Percentiles rank a stretch among this genome's conserved stretches.
Evolutionary conservation across 1,140 invertebrate species (phyloP).

Genomic region (Hermatobates lingyangjiaoensis): DNA sequence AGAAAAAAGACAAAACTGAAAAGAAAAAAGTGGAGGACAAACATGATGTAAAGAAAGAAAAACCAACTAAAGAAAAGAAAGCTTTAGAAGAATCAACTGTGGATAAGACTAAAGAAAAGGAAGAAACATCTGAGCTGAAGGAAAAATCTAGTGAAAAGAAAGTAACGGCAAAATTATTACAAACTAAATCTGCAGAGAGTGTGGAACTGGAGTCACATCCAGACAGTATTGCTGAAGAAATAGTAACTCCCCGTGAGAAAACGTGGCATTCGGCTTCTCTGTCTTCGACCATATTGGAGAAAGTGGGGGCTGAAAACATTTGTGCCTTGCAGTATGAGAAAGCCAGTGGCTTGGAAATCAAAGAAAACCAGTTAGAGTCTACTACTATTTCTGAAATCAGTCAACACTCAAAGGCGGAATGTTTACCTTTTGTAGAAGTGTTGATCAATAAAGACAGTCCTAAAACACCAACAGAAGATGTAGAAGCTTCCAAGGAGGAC

Average conservation of each 20-base stretch:
- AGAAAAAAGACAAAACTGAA: conserved; percentile 7
- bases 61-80: conserved; percentile 1
- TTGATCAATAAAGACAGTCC: too few species aligned
- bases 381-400: too few species aligned
- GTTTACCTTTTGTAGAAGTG: too few species aligned
- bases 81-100: background rate
- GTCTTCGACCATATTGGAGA: too few species aligned
- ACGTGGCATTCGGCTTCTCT: too few species aligned
- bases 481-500: conserved; percentile 4
- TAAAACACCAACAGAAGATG: background rate
- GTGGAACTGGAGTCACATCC: background rate
- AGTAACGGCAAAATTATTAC: conserved; percentile 7
- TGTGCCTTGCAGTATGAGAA: too few species aligned
- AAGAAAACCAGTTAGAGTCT: too few species aligned
- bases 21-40: conserved; percentile 1
- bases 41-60: conserved; percentile 12
- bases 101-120: conserved; percentile 3
- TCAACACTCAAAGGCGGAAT: too few species aligned
- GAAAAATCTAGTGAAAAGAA: conserved; percentile 8
- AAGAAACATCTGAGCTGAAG: background rate
- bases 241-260: too few species aligned
- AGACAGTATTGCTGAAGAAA: too few species aligned
- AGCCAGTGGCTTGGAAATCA: too few species aligned
- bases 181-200: background rate
- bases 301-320: too few species aligned